Evolutionary conservation across 2,888 invertebrate species (phyloP).

Genomic region (Melolontha melolontha): DNA sequence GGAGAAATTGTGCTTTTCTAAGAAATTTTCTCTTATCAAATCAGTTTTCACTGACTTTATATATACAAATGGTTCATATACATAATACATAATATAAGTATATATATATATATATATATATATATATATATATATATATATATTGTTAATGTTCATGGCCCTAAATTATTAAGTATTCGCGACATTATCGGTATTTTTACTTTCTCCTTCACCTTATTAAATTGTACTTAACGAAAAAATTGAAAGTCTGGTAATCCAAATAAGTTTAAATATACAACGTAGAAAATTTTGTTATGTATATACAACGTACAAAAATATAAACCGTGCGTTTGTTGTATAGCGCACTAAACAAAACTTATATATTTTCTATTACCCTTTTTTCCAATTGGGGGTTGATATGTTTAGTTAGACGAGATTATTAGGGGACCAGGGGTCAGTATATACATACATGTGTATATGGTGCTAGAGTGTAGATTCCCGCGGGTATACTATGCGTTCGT

Average conservation of each 20-base stretch:
- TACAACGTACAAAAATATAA: too few species aligned
- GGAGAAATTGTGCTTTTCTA: conserved; percentile 42
- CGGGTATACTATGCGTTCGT: neutral
- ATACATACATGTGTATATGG: neutral
- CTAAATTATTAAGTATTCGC: conserved; percentile 7
- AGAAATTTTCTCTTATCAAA: conserved; percentile 44
- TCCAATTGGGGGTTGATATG: conserved; percentile 7
- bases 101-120: neutral
- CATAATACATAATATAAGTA: conserved; percentile 3
- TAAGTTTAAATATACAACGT: neutral
- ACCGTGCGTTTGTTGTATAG: neutral
- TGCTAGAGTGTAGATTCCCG: conserved; percentile 1
- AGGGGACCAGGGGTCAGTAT: conserved; percentile 16
- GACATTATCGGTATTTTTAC: conserved; percentile 27
- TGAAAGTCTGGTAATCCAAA: conserved; percentile 18
- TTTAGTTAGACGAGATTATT: conserved; percentile 2
- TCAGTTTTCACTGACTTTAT: conserved; percentile 36
- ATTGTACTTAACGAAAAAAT: conserved; percentile 31
- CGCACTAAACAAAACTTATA: neutral
- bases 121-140: conserved; percentile 4
- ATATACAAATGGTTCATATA: neutral
- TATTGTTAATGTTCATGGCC: neutral
- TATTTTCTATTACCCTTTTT: neutral
- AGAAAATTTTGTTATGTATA: neutral
- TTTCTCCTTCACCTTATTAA: conserved; percentile 30